Evolutionary conservation across 2,797 vertebrate genomes (phyloP), one percentile per base, ranked within the genome.

Genomic region (Sebastes hubbsi): DNA sequence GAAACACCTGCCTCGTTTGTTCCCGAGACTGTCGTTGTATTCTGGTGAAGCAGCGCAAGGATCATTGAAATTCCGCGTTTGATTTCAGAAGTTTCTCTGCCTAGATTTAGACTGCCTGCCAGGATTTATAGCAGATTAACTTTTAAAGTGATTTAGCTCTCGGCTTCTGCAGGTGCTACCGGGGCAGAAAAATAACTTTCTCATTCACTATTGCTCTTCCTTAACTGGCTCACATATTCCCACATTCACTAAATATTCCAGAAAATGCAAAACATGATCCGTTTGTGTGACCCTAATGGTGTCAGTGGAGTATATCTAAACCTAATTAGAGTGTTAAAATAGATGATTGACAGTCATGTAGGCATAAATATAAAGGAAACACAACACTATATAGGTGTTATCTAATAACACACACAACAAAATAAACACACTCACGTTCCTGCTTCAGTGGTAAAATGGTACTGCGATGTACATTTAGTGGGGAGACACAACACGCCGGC

Each of bases 61-160:
- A 89, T 89, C 85, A 86, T 90, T 92, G 82, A 83, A 86, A 92
- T 90, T 93, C 83, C 20, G 46, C 72, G 79, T 92, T 91, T 87
- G 81, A 89, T 91, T 91, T 89, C 73, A 88, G 83, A 89, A 89
- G 89, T 91, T 94, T 85, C 77, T 91, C 88, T 75, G 90, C 79
- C 60, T 85, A 81, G 88, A 91, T 91, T 89, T 88, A 69, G 77
- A 84, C 76, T 67, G 90, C 80, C 90, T 88, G 86, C 74, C 79
- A 87, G 91, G 92, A 93, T 93, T 92, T 92, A 88, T 68, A 89
- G 86, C 91, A 90, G 90, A 95, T 95, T 93, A 91, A 90, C 87
- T 93, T 93, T 90, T 83, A 91, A 87, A 91, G 91, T 89, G 89
- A 93, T 93, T 94, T 89, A 91, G 87, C 87, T 91, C 75, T 77